phyloP scores from a whole-genome alignment of 2,113 vertebrate genomes.

The Gopherus evgoodei region DNA sequence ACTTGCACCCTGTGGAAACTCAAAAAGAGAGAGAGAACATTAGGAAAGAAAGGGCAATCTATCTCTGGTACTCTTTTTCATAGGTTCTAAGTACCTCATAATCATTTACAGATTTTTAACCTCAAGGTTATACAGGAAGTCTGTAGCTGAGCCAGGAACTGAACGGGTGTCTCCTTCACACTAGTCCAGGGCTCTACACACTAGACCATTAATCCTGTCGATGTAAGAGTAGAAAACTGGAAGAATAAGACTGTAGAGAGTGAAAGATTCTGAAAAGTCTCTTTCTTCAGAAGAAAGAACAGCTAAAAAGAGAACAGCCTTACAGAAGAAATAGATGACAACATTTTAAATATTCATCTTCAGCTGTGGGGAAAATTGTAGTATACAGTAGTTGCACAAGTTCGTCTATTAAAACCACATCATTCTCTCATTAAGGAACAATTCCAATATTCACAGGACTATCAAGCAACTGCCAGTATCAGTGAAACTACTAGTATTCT shows the following conservation, averaged over 20 bases:
- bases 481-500: neutral
- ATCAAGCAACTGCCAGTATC: neutral
- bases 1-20: neutral
- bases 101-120: neutral
- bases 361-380: neutral
- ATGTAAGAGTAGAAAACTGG: neutral
- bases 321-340: neutral
- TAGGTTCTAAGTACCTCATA: neutral
- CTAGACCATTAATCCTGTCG: neutral
- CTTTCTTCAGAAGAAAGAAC: neutral
- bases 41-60: neutral
- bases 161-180: neutral
- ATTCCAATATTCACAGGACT: neutral
- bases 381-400: neutral
- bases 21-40: neutral
- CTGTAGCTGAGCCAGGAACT: neutral
- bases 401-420: neutral
- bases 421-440: neutral
- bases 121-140: neutral
- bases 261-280: neutral
- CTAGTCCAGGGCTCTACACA: neutral
- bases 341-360: neutral
- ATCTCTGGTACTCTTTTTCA: neutral
- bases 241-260: neutral
- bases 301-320: neutral